Evolutionary conservation across 1,140 invertebrate genomes (phyloP).

Genomic region (Lethocerus indicus): DNA sequence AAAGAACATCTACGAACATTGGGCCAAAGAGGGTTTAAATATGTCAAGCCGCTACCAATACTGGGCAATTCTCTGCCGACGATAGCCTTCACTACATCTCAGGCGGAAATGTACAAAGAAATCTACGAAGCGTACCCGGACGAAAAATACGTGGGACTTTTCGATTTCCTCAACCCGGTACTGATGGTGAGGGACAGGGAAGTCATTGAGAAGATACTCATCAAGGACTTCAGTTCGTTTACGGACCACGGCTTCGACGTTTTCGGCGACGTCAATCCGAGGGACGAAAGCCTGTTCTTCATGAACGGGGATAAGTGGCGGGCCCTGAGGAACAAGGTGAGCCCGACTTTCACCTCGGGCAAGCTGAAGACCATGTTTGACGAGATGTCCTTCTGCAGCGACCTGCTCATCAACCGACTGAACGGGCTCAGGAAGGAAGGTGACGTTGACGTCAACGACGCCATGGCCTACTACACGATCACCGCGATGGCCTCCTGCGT

Average conservation of each 20-base stretch:
- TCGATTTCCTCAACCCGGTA: conserved; percentile 13
- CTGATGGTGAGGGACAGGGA: conserved; percentile 24
- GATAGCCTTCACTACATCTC: not conserved
- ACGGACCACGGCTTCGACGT: conserved; percentile 15
- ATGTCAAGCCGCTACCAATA: not conserved
- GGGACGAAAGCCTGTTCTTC: conserved; percentile 7
- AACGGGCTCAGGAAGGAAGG: conserved; percentile 22
- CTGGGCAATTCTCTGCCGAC: not conserved
- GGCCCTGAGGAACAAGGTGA: conserved; percentile 34
- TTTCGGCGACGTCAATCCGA: conserved; percentile 13
- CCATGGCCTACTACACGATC: conserved; percentile 37
- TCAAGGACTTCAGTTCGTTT: conserved; percentile 24
- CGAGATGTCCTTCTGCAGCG: conserved; percentile 14
- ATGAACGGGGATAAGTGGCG: conserved; percentile 22
- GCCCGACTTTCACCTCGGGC: conserved; percentile 18
- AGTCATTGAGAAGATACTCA: conserved; percentile 20
- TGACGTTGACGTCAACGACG: conserved; percentile 23
- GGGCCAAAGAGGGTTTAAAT: not conserved
- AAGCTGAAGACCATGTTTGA: conserved; percentile 19
- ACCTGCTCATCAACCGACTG: conserved; percentile 18
- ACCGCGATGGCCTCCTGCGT: conserved; percentile 43
- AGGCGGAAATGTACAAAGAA: not conserved
- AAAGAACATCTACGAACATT: no score
- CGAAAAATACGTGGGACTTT: conserved; percentile 6
- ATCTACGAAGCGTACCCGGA: not conserved